These are phyloP conservation scores for Agrochola litura DNA, from an alignment of 2,888 invertebrate genomes.

Conservation along the genomic window DNA sequence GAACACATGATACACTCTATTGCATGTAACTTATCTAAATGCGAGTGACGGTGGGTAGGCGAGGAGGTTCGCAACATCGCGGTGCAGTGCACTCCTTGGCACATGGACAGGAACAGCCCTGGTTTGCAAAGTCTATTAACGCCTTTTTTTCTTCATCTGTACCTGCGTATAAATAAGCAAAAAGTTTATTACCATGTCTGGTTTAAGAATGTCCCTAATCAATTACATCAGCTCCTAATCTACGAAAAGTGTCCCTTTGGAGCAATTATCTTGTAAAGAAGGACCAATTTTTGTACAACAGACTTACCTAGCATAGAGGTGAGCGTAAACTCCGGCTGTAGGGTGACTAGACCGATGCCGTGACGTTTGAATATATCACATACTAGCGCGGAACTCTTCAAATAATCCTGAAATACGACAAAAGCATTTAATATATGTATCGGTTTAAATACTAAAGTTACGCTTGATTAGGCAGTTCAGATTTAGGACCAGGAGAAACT, in stretches of 20 bases:
- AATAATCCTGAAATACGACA: conserved; percentile 78
- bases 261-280: not conserved
- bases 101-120: conserved; percentile 82
- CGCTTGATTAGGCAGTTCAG: conserved; percentile 5
- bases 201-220: not conserved
- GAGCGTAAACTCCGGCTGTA: conserved; percentile 95
- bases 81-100: conserved; percentile 88
- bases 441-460: not conserved
- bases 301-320: conserved; percentile 77
- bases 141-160: conserved; percentile 84
- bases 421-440: not conserved
- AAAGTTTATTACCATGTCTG: not conserved
- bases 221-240: not conserved
- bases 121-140: conserved; percentile 82
- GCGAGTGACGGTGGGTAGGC: conserved; percentile 79
- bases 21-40: conserved; percentile 69
- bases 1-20: not conserved
- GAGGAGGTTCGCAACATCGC: conserved; percentile 82
- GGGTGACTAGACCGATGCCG: conserved; percentile 95
- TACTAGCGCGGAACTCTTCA: conserved; percentile 89
- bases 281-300: not conserved
- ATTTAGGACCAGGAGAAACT: conserved; percentile 22
- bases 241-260: not conserved
- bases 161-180: conserved; percentile 69
- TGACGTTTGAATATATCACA: conserved; percentile 94